Base-by-base conservation (phyloP, 2,113 vertebrate species). In the Erpornis zantholeuca region DNA sequence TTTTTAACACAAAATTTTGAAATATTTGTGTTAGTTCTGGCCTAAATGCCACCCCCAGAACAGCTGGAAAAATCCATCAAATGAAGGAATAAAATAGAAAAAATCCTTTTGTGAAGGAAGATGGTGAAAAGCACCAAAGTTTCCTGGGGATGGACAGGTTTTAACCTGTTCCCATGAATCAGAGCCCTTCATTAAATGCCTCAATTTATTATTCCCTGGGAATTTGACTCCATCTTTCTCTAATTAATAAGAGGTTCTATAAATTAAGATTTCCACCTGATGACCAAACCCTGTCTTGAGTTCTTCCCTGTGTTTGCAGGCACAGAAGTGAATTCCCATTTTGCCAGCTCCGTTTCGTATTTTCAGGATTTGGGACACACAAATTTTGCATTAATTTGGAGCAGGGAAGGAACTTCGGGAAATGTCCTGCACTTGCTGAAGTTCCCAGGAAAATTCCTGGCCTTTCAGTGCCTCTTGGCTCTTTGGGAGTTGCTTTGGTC, bases 351-450 rank as follows among this genome's bases (percentile, higher is more conserved):
- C 9, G 9, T 49, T 64, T 68, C 1, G 16, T 20, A 36, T 47
- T 60, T 69, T 69, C 50, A 38, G 4, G 6, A 11, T 45, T 64
- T 9, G 5, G 15, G 33, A 47, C 9, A 15, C 10, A 7, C 40
- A 61, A 61, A 75, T 57, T 35, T 31, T 52, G 16, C 19, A 15
- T 56, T 10, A 3, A 54, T 77, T 64, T 14, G 10, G 27, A 63
- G 23, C 31, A 11, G 2, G 8, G 56, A 19, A 21, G 16, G 29
- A 49, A 68, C 21, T 66, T 36, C 22, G 25, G 47, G 23, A 60
- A 64, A n/a, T 14, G 6, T 50, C 17, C 13, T 15, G 31, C 5
- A 6, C 2, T 0, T 24, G 8, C 11, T 42, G 19, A 22, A 20
- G 3, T 47, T 65, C 19, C 25, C 15, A 50, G 45, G 50, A 15